Evolutionary conservation across 2,888 invertebrate species (phyloP).

Genomic region (Cylloceria caligata): DNA sequence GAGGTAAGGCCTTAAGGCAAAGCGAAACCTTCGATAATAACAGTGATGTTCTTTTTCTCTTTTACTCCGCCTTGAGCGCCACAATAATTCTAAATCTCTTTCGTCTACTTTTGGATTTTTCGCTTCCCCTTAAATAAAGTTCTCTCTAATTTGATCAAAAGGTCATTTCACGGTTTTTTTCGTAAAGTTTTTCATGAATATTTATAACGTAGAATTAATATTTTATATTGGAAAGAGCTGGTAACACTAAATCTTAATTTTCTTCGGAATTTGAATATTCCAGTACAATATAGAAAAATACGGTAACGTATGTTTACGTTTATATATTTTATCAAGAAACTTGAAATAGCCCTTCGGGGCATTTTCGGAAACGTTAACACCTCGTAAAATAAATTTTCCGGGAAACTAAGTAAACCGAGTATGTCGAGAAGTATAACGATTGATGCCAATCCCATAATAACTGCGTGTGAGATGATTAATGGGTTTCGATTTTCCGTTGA

Average conservation of each 20-base stretch:
- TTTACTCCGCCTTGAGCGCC: no score
- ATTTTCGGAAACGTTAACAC: constrained; percentile 57
- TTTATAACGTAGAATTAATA: not conserved
- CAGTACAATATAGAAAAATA: not conserved
- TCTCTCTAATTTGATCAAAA: no score
- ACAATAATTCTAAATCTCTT: no score
- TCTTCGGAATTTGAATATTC: not conserved
- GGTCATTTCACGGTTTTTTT: no score
- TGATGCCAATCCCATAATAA: constrained; percentile 19
- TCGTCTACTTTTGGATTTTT: no score
- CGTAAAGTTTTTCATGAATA: not conserved
- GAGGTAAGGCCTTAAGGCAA: no score
- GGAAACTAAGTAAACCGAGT: constrained; percentile 7
- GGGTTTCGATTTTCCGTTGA: constrained; percentile 17
- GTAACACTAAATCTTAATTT: not conserved
- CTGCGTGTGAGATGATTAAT: constrained; percentile 37
- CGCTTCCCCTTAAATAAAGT: no score
- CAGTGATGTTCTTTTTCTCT: no score
- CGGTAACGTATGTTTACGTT: no score
- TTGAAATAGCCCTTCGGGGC: constrained; percentile 51
- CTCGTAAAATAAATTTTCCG: constrained; percentile 56
- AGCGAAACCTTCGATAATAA: no score
- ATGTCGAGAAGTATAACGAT: constrained; percentile 11
- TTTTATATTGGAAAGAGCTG: not conserved
- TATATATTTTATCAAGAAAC: constrained; percentile 17